These are phyloP conservation scores for Paramormyrops kingsleyae DNA, from an alignment of 2,113 vertebrate genomes.

Conservation along the genomic window DNA sequence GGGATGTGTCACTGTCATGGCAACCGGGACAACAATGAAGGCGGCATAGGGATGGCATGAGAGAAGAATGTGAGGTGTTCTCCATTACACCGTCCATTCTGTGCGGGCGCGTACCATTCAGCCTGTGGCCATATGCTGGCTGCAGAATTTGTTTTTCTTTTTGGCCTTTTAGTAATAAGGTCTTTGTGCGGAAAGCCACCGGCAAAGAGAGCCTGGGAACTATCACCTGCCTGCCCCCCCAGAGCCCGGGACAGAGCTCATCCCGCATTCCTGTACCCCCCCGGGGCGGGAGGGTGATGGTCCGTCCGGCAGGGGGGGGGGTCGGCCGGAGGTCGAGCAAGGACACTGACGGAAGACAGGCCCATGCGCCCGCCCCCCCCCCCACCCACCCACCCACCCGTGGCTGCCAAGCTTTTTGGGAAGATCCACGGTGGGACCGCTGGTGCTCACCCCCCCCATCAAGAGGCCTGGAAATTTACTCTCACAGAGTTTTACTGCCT, in stretches of 20 bases:
- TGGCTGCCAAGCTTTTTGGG: background rate
- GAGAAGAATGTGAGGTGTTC: background rate
- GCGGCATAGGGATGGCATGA: background rate
- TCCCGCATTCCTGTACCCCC: background rate
- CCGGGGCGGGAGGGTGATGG: background rate
- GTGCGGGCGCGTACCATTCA: background rate
- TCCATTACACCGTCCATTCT: background rate
- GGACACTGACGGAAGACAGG: background rate
- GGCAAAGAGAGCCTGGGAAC: background rate
- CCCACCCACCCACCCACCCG: background rate
- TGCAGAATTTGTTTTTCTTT: background rate
- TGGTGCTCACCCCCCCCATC: background rate
- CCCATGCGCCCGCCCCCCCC: background rate
- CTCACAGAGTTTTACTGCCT: background rate
- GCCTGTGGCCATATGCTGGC: too few relatives aligned
- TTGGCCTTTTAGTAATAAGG: background rate
- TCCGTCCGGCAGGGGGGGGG: background rate
- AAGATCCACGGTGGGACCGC: background rate
- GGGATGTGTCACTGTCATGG: background rate
- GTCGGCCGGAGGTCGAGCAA: background rate
- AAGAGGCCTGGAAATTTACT: background rate
- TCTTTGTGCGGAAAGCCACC: background rate
- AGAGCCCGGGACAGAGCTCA: background rate
- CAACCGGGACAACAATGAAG: background rate
- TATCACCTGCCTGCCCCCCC: background rate